Evolutionary conservation across 2,888 invertebrate genomes (phyloP), one percentile per base, ranked within the genome.

Genomic region (Acleris sparsana): DNA sequence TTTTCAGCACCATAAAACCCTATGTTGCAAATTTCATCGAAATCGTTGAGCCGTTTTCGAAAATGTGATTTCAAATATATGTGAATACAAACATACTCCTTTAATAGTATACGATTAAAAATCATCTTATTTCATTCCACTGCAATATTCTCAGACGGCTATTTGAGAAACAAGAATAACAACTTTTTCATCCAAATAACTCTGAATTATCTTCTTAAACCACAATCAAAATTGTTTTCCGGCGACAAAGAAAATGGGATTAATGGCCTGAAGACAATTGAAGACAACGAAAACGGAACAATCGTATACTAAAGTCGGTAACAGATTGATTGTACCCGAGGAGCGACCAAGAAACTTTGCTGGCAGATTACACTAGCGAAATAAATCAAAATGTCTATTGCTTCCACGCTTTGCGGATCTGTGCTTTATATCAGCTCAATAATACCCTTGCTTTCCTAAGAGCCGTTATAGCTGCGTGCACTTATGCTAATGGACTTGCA

Each of bases 361-460:
- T 75, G 77, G 79, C 78, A 76, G 77, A 80, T 79, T 76, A 79
- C 75, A 74, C 69, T 63, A 67, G 70, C 61, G 70, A 75, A 74
- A 80, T 78, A 80, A 80, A 80, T 80, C 80, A 81, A 77, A 76
- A 75, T 71, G 75, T 74, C 75, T 75, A 66, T 72, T 71, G 70
- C 71, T 71, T 67, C 57, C 49, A 52, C 55, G 57, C 52, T 59
- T 60, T 39, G 43, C 22, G 43, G 53, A 67, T 62, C 52, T 49
- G 57, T 53, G 49, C 49, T 53, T 33, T 55, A 43, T 44, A 61
- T 39, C 33, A n/a, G 51, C 53, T 61, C 53, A 61, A 53, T 53
- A 25, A 29, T 53, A 29, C 53, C 29, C 46, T 57, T 39, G n/a
- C 22, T 61, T 43, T 44, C 52, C 60, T 52, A 18, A 13, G 3